These are phyloP conservation scores for Symphodus melops DNA, from an alignment of 2,113 vertebrate species.

Conservation along the genomic window DNA sequence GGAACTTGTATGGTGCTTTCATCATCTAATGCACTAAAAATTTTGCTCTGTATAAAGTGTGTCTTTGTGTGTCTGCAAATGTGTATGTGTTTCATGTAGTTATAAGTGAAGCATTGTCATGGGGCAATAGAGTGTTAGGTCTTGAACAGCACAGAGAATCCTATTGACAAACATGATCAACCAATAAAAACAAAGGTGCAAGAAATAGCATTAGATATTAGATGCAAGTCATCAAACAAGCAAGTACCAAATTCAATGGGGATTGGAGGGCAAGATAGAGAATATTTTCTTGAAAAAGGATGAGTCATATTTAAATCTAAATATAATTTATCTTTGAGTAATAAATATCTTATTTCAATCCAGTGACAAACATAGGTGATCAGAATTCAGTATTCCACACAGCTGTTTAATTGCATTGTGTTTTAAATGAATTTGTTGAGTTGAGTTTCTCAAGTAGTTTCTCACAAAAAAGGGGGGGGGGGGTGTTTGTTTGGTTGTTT, in stretches of 20 bases:
- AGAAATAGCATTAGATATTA: constrained; percentile 26
- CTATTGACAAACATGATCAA: constrained; percentile 65
- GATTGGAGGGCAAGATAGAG: no score
- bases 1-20: background rate
- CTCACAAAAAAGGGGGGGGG: no score
- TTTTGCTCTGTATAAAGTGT: constrained; percentile 31
- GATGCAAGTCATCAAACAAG: constrained; percentile 18
- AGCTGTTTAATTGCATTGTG: no score
- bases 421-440: no score
- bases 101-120: constrained; percentile 79
- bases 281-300: no score
- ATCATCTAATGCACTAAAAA: constrained; percentile 34
- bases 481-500: no score
- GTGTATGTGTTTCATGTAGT: constrained; percentile 62
- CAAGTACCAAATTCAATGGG: background rate
- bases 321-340: no score
- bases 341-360: no score
- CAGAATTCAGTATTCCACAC: no score
- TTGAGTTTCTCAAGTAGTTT: no score
- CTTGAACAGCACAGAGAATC: constrained; percentile 69
- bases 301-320: no score
- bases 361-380: no score
- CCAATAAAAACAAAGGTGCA: constrained; percentile 39
- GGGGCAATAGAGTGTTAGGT: constrained; percentile 61
- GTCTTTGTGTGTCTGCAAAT: constrained; percentile 39